Evolutionary conservation across 1,140 invertebrate species (phyloP).

Genomic region (Lordiphosa stackelbergi): DNA sequence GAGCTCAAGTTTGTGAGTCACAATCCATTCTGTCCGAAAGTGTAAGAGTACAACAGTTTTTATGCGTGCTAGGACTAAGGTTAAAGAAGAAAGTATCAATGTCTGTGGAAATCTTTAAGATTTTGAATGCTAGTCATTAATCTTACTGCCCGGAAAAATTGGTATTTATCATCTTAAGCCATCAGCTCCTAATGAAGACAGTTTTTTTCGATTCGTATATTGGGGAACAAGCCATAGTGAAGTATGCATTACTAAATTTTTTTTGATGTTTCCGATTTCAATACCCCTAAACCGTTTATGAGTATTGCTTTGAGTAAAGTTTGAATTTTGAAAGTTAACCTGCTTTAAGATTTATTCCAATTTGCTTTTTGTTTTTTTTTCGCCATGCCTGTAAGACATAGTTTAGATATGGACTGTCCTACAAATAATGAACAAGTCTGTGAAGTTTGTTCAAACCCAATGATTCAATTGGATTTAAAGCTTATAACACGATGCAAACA

Average conservation of each 20-base stretch:
- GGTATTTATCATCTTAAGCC: too few relatives aligned
- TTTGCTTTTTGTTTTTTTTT: not conserved
- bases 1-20: too few relatives aligned
- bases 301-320: not conserved
- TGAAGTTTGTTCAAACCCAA: not conserved
- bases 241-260: not conserved
- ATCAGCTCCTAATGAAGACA: not conserved
- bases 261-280: not conserved
- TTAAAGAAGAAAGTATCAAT: too few relatives aligned
- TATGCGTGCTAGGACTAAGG: too few relatives aligned
- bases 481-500: not conserved
- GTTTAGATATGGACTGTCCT: not conserved
- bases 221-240: not conserved
- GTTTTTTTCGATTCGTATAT: not conserved
- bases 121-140: too few relatives aligned
- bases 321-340: not conserved
- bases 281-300: not conserved
- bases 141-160: too few relatives aligned
- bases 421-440: not conserved
- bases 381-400: conserved; percentile 1
- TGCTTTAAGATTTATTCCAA: not conserved
- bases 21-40: too few relatives aligned
- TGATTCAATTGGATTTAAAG: not conserved
- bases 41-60: too few relatives aligned
- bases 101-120: too few relatives aligned